Conservation (phyloP, 2,797 vertebrate genomes). For the Silurus lanzhouensis region DNA sequence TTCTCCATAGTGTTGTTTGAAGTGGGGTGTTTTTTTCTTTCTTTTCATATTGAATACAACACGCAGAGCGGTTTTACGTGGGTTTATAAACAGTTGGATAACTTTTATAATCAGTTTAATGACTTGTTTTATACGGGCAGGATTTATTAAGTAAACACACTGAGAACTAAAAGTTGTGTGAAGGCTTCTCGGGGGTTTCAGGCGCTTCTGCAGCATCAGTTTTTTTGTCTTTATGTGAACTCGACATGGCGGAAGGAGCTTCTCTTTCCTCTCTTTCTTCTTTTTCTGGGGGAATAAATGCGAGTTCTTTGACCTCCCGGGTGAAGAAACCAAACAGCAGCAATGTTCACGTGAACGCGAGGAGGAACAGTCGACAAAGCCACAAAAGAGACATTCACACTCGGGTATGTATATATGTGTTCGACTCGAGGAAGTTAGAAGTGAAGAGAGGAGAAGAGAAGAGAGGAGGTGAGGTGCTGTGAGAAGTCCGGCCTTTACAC, state of each 20-base stretch:
- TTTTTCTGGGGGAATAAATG: slow-evolving; percentile 41
- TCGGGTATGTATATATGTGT: slow-evolving; percentile 49
- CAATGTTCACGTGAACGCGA: slow-evolving; percentile 14
- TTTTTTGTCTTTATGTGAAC: slow-evolving; percentile 13
- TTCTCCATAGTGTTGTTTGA: background rate
- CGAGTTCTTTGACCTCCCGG: slow-evolving; percentile 38
- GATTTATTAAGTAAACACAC: background rate
- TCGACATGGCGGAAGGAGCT: slow-evolving; percentile 57
- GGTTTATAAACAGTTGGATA: background rate
- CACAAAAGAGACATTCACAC: slow-evolving; percentile 53
- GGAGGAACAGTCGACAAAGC: slow-evolving; percentile 56
- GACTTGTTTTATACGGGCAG: background rate
- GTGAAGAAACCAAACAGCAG: slow-evolving; percentile 50
- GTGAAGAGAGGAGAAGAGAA: background rate
- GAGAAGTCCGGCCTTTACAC: background rate
- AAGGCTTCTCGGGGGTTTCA: background rate
- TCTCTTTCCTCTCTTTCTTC: slow-evolving; percentile 15
- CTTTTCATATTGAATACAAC: background rate
- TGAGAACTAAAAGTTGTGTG: background rate
- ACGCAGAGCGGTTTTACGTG: background rate
- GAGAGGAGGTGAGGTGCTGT: background rate
- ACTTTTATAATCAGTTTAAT: background rate
- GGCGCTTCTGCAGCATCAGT: background rate
- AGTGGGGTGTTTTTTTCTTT: too few species aligned
- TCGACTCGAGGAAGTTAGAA: background rate